These are phyloP conservation scores for Ptychochromis oligacanthus DNA, from an alignment of 2,113 vertebrate species.

Conservation along the genomic window DNA sequence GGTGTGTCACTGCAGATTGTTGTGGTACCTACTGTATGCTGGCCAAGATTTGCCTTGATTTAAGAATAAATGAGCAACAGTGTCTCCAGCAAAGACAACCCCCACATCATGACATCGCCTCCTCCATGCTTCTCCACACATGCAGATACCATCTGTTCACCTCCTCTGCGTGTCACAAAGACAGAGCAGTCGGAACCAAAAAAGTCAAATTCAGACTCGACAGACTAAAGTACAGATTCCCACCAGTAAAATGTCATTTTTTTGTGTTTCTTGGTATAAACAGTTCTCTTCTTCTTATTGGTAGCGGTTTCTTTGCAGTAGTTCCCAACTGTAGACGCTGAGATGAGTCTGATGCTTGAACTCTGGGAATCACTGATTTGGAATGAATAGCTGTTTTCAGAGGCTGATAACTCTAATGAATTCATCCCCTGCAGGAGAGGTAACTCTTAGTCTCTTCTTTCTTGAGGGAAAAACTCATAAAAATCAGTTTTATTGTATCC, in stretches of 20 bases:
- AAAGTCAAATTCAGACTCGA: background rate
- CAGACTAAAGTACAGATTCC: background rate
- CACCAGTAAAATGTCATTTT: too few species aligned
- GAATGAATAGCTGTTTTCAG: background rate
- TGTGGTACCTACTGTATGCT: too few species aligned
- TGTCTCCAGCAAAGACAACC: too few species aligned
- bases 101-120: background rate
- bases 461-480: background rate
- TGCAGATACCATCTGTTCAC: background rate
- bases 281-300: background rate
- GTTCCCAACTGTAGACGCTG: background rate
- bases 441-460: background rate
- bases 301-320: background rate
- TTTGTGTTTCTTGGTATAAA: background rate
- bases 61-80: background rate
- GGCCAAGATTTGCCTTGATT: background rate
- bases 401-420: background rate
- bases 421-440: slow-evolving; percentile 8
- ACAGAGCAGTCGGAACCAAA: background rate
- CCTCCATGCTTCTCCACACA: background rate
- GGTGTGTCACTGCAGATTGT: background rate
- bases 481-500: background rate
- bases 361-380: background rate
- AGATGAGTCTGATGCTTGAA: background rate
- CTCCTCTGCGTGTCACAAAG: background rate